Evolutionary conservation across 2,797 vertebrate genomes (phyloP).

Genomic region (Coccyzus lansbergi): DNA sequence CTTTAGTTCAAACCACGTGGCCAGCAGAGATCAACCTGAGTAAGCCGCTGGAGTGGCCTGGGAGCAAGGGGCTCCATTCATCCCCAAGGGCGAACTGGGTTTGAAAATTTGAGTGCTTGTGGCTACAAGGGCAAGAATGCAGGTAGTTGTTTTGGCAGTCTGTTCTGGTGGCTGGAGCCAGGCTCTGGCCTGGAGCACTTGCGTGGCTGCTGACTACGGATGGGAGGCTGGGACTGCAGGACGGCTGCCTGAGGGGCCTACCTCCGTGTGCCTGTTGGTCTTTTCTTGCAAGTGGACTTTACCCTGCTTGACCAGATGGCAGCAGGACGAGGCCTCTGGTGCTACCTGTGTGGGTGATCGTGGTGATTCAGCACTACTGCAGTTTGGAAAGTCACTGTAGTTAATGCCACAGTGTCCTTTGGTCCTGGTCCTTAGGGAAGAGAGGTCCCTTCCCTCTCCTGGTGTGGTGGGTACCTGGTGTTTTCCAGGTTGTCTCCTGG

Average conservation of each 20-base stretch:
- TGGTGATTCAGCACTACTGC: background rate
- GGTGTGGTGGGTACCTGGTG: too few species aligned
- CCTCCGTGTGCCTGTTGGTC: fast-evolving
- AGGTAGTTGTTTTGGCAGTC: background rate
- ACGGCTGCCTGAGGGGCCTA: background rate
- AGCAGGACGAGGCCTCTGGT: fast-evolving
- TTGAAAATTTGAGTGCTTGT: fast-evolving
- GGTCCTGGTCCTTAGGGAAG: background rate
- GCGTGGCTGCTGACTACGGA: background rate
- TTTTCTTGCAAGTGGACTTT: background rate
- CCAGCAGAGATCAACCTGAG: background rate
- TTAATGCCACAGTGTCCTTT: background rate
- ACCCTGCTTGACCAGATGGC: background rate
- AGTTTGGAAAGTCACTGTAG: background rate
- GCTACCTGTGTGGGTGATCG: background rate
- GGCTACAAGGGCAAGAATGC: background rate
- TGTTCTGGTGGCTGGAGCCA: background rate
- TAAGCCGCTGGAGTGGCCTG: background rate
- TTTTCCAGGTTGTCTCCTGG: background rate
- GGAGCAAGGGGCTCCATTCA: background rate
- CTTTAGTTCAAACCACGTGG: background rate
- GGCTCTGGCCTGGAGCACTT: too few species aligned
- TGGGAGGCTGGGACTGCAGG: background rate
- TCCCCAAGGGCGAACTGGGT: background rate
- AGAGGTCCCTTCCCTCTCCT: background rate